Conservation (phyloP, 2,888 invertebrate species). For the Drosophila hamatofila region DNA sequence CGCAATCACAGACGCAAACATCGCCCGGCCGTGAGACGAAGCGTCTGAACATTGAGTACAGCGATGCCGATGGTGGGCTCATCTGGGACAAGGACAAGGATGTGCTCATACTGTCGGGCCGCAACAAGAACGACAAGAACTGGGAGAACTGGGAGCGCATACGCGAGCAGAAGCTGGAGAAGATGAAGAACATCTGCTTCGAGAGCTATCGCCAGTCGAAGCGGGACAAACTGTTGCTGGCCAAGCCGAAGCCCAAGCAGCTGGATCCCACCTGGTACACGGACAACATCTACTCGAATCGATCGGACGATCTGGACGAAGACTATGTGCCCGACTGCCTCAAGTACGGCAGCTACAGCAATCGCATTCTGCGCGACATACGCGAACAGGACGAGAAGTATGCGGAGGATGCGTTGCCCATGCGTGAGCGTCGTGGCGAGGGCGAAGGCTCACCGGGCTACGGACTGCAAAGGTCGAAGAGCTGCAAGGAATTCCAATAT, state of each 20-base stretch:
- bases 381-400: slow-evolving; percentile 82
- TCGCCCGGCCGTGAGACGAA: slow-evolving; percentile 66
- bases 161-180: slow-evolving; percentile 85
- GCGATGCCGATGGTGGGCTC: slow-evolving; percentile 58
- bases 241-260: slow-evolving; percentile 84
- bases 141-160: slow-evolving; percentile 86
- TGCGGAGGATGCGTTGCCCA: slow-evolving; percentile 55
- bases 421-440: slow-evolving; percentile 77
- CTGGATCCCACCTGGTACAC: slow-evolving; percentile 85
- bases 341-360: slow-evolving; percentile 81
- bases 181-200: slow-evolving; percentile 85
- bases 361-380: slow-evolving; percentile 82
- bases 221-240: slow-evolving; percentile 81
- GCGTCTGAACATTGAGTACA: slow-evolving; percentile 75
- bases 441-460: slow-evolving; percentile 82
- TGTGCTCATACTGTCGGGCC: slow-evolving; percentile 69
- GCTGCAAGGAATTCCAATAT: slow-evolving; percentile 85
- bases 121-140: slow-evolving; percentile 84
- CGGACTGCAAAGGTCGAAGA: slow-evolving; percentile 83
- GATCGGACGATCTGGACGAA: slow-evolving; percentile 84
- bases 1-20: slow-evolving; percentile 24
- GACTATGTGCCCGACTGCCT: slow-evolving; percentile 84
- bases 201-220: slow-evolving; percentile 85
- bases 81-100: slow-evolving; percentile 69
- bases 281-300: slow-evolving; percentile 85